Conservation (phyloP, 2,113 vertebrate species). For the Jaculus jaculus region DNA sequence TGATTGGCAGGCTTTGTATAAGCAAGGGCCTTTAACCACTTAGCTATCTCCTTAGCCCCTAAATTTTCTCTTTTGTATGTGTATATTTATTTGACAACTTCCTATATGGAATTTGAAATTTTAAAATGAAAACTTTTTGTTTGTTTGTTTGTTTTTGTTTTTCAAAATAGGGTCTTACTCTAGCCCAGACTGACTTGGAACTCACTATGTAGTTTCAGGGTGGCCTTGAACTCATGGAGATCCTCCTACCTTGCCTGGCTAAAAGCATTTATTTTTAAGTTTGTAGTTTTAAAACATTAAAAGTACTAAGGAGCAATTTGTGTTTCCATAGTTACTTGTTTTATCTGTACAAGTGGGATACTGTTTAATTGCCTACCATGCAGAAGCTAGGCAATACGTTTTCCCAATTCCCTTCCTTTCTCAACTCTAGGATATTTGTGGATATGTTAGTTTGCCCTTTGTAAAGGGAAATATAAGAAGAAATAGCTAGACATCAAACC, state of each 20-base stretch:
- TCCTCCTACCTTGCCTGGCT: too few relatives aligned
- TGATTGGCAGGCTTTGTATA: too few relatives aligned
- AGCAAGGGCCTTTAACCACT: too few relatives aligned
- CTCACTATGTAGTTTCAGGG: too few relatives aligned
- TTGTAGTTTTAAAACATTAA: background rate
- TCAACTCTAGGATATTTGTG: slow-evolving; percentile 13
- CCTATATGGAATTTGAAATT: background rate
- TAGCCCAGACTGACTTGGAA: too few relatives aligned
- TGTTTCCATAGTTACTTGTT: background rate
- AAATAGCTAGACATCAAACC: background rate
- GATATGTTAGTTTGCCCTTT: slow-evolving; percentile 10
- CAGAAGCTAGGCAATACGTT: background rate
- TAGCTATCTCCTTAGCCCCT: too few relatives aligned
- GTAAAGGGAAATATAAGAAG: slow-evolving; percentile 23
- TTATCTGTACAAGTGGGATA: slow-evolving; percentile 7
- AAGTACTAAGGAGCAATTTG: background rate
- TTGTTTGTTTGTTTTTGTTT: too few relatives aligned
- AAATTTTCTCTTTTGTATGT: background rate
- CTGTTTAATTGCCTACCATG: background rate
- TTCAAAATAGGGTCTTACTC: too few relatives aligned
- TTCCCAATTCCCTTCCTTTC: background rate
- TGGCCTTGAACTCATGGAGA: too few relatives aligned
- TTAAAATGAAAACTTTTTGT: background rate
- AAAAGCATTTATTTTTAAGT: background rate
- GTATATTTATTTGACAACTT: background rate